These are phyloP conservation scores for Parnassius smintheus DNA, from an alignment of 2,888 invertebrate species.

Conservation along the genomic window DNA sequence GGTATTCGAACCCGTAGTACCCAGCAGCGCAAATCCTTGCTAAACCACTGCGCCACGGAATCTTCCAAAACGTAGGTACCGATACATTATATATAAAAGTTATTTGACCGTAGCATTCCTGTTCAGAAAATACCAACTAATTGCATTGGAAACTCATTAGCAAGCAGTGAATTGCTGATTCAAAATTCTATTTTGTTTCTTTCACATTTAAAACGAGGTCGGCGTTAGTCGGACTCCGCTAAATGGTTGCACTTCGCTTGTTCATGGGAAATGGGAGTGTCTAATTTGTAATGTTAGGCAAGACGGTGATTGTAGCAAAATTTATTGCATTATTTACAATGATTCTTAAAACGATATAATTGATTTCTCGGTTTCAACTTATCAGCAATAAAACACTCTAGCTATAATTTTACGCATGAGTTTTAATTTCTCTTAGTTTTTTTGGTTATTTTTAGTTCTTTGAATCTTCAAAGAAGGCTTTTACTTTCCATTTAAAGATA, in stretches of 20 bases:
- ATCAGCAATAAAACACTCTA: no score
- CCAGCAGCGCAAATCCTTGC: no score
- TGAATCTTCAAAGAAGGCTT: no score
- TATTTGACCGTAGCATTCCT: constrained; percentile 27
- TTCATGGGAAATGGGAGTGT: constrained; percentile 38
- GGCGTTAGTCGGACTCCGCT: constrained; percentile 42
- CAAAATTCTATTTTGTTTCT: constrained; percentile 62
- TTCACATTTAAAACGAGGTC: constrained; percentile 47
- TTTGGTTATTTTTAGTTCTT: no score
- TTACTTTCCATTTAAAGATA: no score
- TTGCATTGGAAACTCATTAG: constrained; percentile 62
- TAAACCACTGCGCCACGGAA: no score
- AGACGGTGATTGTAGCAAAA: constrained; percentile 7
- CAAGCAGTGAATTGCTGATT: constrained; percentile 61
- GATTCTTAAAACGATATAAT: no score
- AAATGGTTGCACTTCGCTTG: constrained; percentile 49
- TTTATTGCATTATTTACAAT: constrained; percentile 3
- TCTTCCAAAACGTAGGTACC: background rate
- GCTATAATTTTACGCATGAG: no score
- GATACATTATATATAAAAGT: constrained; percentile 3
- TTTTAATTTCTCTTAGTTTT: no score
- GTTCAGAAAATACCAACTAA: constrained; percentile 49
- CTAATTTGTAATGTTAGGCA: constrained; percentile 22
- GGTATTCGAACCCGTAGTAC: no score
- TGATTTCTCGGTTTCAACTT: no score